Evolutionary conservation across 2,888 invertebrate genomes (phyloP).

Genomic region (Thereva unica): DNA sequence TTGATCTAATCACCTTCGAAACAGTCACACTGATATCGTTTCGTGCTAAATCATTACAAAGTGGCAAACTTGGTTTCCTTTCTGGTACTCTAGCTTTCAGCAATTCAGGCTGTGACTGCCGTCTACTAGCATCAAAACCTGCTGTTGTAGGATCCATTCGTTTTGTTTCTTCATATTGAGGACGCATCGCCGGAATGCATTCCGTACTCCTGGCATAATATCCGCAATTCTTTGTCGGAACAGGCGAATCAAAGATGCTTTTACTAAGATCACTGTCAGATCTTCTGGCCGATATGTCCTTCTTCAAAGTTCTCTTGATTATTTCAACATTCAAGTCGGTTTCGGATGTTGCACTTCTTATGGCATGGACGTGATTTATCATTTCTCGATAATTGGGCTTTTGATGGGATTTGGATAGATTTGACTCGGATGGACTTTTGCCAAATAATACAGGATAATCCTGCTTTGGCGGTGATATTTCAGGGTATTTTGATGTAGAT

Average conservation of each 20-base stretch:
- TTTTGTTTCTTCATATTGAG: conserved; percentile 2
- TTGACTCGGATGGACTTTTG: conserved; percentile 6
- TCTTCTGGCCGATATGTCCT: conserved; percentile 38
- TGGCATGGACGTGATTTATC: conserved; percentile 52
- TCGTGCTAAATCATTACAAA: conserved; percentile 36
- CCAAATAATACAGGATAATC: conserved; percentile 2
- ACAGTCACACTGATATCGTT: conserved; percentile 41
- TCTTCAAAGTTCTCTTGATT: conserved; percentile 55
- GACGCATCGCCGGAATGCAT: conserved; percentile 3
- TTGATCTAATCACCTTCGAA: conserved; percentile 34
- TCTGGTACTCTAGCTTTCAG: conserved; percentile 34
- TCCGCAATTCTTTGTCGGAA: conserved; percentile 30
- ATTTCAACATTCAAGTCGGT: conserved; percentile 55
- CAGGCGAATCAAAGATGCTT: conserved; percentile 33
- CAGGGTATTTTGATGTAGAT: not conserved
- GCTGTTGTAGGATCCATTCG: not conserved
- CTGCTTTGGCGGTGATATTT: not conserved
- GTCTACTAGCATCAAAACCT: conserved; percentile 3
- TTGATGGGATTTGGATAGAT: conserved; percentile 3
- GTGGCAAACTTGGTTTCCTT: conserved; percentile 21
- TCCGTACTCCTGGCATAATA: conserved; percentile 29
- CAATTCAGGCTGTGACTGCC: conserved; percentile 27
- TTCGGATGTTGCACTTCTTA: conserved; percentile 53
- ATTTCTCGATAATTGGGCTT: conserved; percentile 54
- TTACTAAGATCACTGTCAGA: conserved; percentile 39